phyloP scores from a whole-genome alignment of 2,888 invertebrate species.

The Myopa testacea region DNA sequence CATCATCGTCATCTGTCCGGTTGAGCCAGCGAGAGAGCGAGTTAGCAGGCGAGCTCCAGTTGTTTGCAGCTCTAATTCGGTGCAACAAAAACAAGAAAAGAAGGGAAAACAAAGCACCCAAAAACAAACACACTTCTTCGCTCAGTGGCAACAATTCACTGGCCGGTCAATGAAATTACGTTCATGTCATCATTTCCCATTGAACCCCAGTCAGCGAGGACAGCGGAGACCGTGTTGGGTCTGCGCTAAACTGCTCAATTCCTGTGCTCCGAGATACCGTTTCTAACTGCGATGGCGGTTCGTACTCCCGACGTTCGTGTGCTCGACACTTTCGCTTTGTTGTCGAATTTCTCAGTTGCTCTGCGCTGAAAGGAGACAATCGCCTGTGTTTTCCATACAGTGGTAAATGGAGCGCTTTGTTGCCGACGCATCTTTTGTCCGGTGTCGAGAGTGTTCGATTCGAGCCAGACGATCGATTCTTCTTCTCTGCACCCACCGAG shows the following conservation, averaged over 20 bases:
- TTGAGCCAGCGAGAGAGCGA: too few species aligned
- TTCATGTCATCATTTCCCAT: slow-evolving; percentile 31
- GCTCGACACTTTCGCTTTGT: slow-evolving; percentile 12
- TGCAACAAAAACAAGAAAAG: background rate
- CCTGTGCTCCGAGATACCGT: background rate
- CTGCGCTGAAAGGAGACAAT: slow-evolving; percentile 26
- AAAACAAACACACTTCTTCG: too few species aligned
- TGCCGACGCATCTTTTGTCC: slow-evolving; percentile 16
- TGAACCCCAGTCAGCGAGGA: too few species aligned
- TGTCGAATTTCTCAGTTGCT: slow-evolving; percentile 24
- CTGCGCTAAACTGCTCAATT: slow-evolving; percentile 31
- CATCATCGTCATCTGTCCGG: too few species aligned
- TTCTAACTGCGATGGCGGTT: too few species aligned
- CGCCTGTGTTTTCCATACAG: slow-evolving; percentile 37
- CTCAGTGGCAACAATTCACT: background rate
- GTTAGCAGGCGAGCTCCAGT: too few species aligned
- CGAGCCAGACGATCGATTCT: background rate
- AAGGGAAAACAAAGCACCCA: background rate
- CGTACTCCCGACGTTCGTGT: too few species aligned
- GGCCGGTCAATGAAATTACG: slow-evolving; percentile 16
- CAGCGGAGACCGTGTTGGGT: background rate
- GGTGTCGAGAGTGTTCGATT: background rate
- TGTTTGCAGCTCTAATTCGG: background rate
- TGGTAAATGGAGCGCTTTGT: slow-evolving; percentile 31
- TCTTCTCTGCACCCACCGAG: slow-evolving; percentile 11